These are phyloP conservation scores for Nibea coibor DNA, from an alignment of 2,113 vertebrate species.

Conservation along the genomic window DNA sequence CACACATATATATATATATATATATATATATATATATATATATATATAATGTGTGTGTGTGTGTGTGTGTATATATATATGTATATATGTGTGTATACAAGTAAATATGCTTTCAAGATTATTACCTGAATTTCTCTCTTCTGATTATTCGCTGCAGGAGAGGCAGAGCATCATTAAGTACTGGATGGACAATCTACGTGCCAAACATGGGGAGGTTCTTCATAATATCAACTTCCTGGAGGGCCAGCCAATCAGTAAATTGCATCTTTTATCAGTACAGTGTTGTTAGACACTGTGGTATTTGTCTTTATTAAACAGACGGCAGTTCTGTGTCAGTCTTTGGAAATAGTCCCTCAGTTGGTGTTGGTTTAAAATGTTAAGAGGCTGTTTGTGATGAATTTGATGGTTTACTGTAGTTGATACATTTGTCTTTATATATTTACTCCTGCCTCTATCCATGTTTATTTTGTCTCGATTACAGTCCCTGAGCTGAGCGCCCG, in stretches of 20 bases:
- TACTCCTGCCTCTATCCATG: background rate
- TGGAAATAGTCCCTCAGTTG: slow-evolving; percentile 37
- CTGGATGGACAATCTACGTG: slow-evolving; percentile 97
- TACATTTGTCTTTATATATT: background rate
- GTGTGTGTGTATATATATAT: too few relatives aligned
- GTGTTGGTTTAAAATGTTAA: slow-evolving; percentile 16
- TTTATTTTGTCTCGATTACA: slow-evolving; percentile 61
- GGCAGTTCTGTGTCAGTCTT: background rate
- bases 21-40: too few relatives aligned
- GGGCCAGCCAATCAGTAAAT: slow-evolving; percentile 98
- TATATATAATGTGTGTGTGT: too few relatives aligned
- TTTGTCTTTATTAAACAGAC: slow-evolving; percentile 17
- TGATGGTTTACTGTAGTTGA: background rate
- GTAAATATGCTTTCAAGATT: background rate
- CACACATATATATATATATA: too few relatives aligned
- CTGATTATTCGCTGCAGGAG: slow-evolving; percentile 83
- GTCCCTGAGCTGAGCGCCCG: slow-evolving; percentile 93
- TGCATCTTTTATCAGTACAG: background rate
- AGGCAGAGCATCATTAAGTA: slow-evolving; percentile 96
- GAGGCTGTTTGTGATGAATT: background rate
- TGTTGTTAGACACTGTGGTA: background rate
- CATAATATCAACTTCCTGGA: slow-evolving; percentile 97
- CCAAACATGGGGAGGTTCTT: slow-evolving; percentile 93
- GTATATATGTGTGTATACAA: too few relatives aligned
- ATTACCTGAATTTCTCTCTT: background rate